Conservation (phyloP, 2,797 vertebrate genomes). For the Sciaenops ocellatus region DNA sequence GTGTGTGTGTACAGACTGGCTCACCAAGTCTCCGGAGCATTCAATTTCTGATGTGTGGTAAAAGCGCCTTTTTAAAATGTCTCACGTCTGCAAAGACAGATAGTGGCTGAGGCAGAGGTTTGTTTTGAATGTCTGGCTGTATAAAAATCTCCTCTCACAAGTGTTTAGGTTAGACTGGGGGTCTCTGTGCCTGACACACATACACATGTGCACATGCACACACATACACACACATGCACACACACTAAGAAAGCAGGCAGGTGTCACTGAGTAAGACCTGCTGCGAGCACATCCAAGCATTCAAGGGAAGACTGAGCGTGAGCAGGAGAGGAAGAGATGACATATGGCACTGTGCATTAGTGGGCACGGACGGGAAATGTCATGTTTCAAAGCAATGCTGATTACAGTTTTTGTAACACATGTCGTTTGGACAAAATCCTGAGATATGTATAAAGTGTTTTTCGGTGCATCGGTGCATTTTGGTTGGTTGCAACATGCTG, state of each 20-base stretch:
- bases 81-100: slow-evolving; percentile 66
- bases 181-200: slow-evolving; percentile 39
- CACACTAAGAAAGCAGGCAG: slow-evolving; percentile 62
- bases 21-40: slow-evolving; percentile 42
- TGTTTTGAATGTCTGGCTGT: slow-evolving; percentile 76
- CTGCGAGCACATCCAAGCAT: slow-evolving; percentile 51
- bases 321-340: slow-evolving; percentile 39
- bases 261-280: slow-evolving; percentile 71
- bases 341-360: slow-evolving; percentile 44
- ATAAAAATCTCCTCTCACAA: slow-evolving; percentile 77
- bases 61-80: slow-evolving; percentile 78
- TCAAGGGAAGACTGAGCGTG: slow-evolving; percentile 37
- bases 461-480: background rate
- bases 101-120: slow-evolving; percentile 68
- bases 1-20: slow-evolving; percentile 21
- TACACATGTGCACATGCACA: slow-evolving; percentile 17
- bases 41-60: slow-evolving; percentile 60
- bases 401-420: slow-evolving; percentile 1
- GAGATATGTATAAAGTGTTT: background rate
- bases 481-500: background rate
- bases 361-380: slow-evolving; percentile 62
- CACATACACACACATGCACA: slow-evolving; percentile 13
- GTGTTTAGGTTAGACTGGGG: slow-evolving; percentile 76
- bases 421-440: background rate
- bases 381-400: slow-evolving; percentile 51